Percentiles rank a stretch among this genome's conserved stretches.
These are phyloP conservation scores for Macaca nemestrina DNA, from an alignment of 2,113 vertebrate genomes.

Conservation along the genomic window DNA sequence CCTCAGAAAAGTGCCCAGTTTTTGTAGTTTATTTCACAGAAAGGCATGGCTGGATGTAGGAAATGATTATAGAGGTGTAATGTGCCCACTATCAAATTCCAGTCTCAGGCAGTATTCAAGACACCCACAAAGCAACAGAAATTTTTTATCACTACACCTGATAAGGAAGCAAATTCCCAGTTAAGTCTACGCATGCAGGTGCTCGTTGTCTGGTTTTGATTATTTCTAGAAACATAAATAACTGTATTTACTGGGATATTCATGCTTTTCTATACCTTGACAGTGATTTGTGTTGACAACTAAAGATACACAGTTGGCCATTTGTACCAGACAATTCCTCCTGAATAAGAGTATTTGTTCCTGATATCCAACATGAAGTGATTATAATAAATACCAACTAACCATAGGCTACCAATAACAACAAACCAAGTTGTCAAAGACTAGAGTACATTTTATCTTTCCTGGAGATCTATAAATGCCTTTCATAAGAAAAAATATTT, in stretches of 20 bases:
- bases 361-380: neutral
- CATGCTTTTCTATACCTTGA: neutral
- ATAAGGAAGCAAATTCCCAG: slow-evolving; percentile 49
- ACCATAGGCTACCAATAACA: neutral
- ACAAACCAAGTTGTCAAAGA: neutral
- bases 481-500: neutral
- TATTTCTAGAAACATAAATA: slow-evolving; percentile 52
- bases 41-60: slow-evolving; percentile 31
- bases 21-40: slow-evolving; percentile 62
- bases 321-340: slow-evolving; percentile 33
- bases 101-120: neutral
- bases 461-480: neutral
- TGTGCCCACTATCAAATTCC: slow-evolving; percentile 28
- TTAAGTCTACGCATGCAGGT: slow-evolving; percentile 41
- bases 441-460: neutral
- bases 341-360: neutral
- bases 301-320: neutral
- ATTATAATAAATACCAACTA: neutral
- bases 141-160: slow-evolving; percentile 23
- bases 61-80: slow-evolving; percentile 58
- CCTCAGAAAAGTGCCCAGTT: slow-evolving; percentile 54
- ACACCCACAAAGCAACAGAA: neutral
- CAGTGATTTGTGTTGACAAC: slow-evolving; percentile 10
- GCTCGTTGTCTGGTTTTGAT: slow-evolving; percentile 38
- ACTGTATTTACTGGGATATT: slow-evolving; percentile 44